A percentile compares a stretch with the other conserved stretches of the same genome.
These are phyloP conservation scores for Ciona savignyi DNA, from an alignment of 23 tunicate species.

Conservation along the genomic window DNA sequence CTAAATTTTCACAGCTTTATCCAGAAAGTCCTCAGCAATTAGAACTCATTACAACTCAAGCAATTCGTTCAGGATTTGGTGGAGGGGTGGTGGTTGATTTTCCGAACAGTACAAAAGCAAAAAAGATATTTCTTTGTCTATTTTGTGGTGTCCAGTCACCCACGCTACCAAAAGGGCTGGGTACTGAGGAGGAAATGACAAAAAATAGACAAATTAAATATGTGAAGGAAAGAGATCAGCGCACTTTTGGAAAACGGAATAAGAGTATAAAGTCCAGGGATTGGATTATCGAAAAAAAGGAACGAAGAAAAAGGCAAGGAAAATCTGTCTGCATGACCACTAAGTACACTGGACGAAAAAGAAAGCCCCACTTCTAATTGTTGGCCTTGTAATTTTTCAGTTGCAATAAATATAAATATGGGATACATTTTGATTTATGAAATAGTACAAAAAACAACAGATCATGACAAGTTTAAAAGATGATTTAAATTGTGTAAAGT, in stretches of 20 bases:
- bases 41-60: slow-evolving; percentile 82
- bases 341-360: slow-evolving; percentile 92
- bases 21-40: slow-evolving; percentile 97
- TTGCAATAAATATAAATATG: too few species aligned
- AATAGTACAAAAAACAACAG: too few species aligned
- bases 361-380: slow-evolving; percentile 61
- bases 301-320: slow-evolving; percentile 76
- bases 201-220: slow-evolving; percentile 16
- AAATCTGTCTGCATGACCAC: slow-evolving; percentile 43
- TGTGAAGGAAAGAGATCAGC: slow-evolving; percentile 12
- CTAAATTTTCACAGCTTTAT: slow-evolving; percentile 77
- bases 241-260: slow-evolving; percentile 1
- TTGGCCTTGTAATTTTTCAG: not conserved
- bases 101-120: slow-evolving; percentile 96
- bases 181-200: slow-evolving; percentile 6
- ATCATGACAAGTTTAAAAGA: too few species aligned
- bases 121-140: slow-evolving; percentile 93
- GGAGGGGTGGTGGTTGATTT: slow-evolving; percentile 98
- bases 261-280: slow-evolving; percentile 40
- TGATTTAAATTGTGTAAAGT: too few species aligned
- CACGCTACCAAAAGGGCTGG: slow-evolving; percentile 64
- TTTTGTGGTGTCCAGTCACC: slow-evolving; percentile 69
- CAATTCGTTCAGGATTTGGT: slow-evolving; percentile 92
- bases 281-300: slow-evolving; percentile 86
- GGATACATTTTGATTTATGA: too few species aligned